A percentile compares a stretch with the other conserved stretches of the same genome.
Evolutionary conservation across 2,888 invertebrate genomes (phyloP).

Genomic region (Aelia acuminata): DNA sequence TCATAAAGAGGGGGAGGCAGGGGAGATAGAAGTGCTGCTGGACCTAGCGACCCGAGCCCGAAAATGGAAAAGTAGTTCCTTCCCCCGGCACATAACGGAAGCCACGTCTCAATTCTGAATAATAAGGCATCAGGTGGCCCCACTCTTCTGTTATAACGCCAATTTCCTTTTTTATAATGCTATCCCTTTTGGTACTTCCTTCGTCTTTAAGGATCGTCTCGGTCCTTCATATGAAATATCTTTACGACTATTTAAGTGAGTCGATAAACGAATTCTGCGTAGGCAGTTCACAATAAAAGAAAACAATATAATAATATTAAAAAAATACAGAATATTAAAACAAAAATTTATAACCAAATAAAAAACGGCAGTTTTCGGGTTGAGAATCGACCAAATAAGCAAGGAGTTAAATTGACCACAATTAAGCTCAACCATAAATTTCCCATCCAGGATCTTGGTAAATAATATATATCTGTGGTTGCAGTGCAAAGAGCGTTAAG

Average conservation of each 20-base stretch:
- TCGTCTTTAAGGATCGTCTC: background rate
- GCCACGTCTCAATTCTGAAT: slow-evolving; percentile 53
- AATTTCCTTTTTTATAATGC: slow-evolving; percentile 54
- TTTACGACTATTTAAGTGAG: background rate
- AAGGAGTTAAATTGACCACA: no score
- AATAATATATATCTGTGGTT: no score
- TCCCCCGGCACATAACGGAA: slow-evolving; percentile 39
- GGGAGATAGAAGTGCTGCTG: slow-evolving; percentile 15
- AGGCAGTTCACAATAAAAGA: no score
- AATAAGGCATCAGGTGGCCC: slow-evolving; percentile 57
- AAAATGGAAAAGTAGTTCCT: slow-evolving; percentile 43
- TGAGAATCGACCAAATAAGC: no score
- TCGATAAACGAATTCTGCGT: no score
- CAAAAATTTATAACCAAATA: no score
- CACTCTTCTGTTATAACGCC: background rate
- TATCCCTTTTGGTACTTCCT: background rate
- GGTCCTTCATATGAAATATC: background rate
- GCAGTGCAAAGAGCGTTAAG: no score
- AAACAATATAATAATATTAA: no score
- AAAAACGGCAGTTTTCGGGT: no score
- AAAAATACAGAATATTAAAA: no score
- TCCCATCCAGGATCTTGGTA: no score
- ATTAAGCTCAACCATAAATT: no score
- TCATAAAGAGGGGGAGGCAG: slow-evolving; percentile 24
- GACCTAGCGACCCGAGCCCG: slow-evolving; percentile 8